Percentiles rank a stretch among this genome's conserved stretches.
Evolutionary conservation across 2,888 invertebrate species (phyloP).

Genomic region (Hololepta plana): DNA sequence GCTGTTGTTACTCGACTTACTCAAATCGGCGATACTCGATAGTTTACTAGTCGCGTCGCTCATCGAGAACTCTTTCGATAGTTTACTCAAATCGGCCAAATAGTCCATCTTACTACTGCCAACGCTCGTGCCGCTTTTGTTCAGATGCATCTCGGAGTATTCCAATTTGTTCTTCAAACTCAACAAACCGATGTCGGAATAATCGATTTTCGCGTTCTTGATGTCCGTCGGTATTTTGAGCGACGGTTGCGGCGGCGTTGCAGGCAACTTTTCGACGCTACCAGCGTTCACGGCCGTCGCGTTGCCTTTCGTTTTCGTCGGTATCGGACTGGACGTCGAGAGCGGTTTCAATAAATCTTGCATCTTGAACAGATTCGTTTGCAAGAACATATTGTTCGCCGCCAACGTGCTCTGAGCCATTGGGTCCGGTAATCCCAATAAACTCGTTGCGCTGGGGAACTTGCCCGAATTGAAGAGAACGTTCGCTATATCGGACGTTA

Average conservation of each 20-base stretch:
- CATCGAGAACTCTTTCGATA: too few relatives aligned
- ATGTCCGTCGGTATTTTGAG: conserved; percentile 22
- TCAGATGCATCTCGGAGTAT: conserved; percentile 24
- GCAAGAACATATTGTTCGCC: conserved; percentile 64
- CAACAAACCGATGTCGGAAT: conserved; percentile 30
- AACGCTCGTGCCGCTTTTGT: conserved; percentile 20
- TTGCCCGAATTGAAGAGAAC: conserved; percentile 48
- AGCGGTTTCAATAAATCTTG: conserved; percentile 44
- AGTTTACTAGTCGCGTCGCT: conserved; percentile 16
- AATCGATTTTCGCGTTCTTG: conserved; percentile 29
- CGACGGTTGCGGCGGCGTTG: conserved; percentile 10
- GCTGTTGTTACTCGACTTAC: conserved; percentile 33
- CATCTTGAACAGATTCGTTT: conserved; percentile 49
- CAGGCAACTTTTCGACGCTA: too few relatives aligned
- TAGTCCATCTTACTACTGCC: background rate
- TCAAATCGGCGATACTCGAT: conserved; percentile 29
- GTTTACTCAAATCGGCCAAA: conserved; percentile 16
- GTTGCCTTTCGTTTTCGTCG: conserved; percentile 9
- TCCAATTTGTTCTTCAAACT: conserved; percentile 31
- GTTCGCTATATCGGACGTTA: conserved; percentile 45
- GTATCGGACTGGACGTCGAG: conserved; percentile 35
- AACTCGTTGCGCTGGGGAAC: conserved; percentile 38
- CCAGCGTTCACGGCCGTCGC: conserved; percentile 6
- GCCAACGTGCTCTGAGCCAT: conserved; percentile 57
- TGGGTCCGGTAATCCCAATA: conserved; percentile 54